Conservation (phyloP, 1,140 invertebrate species). For the Maniola jurtina region DNA sequence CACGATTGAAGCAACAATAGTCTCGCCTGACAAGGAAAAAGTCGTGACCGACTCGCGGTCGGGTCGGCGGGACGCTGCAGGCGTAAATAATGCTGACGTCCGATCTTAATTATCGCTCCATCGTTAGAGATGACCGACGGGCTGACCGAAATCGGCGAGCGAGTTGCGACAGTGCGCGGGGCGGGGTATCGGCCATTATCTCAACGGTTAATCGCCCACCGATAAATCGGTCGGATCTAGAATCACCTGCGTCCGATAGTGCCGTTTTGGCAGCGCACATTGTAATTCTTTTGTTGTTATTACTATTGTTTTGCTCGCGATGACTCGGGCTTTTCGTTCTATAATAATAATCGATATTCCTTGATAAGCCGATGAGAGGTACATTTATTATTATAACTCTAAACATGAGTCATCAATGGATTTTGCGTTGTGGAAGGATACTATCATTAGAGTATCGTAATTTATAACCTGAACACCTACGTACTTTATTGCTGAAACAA, state of each 20-base stretch:
- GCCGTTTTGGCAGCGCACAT: slow-evolving; percentile 66
- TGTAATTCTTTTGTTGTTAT: slow-evolving; percentile 70
- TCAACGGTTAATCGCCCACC: slow-evolving; percentile 57
- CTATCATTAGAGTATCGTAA: slow-evolving; percentile 23
- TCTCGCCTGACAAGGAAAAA: slow-evolving; percentile 68
- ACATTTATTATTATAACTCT: slow-evolving; percentile 26
- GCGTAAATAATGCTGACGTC: slow-evolving; percentile 75
- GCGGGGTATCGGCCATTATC: slow-evolving; percentile 55
- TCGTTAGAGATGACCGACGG: slow-evolving; percentile 74
- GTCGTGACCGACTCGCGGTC: slow-evolving; percentile 68
- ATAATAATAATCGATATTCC: slow-evolving; percentile 32
- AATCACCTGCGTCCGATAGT: slow-evolving; percentile 66
- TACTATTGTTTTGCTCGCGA: slow-evolving; percentile 29
- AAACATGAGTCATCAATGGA: slow-evolving; percentile 26
- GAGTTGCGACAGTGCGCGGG: slow-evolving; percentile 61
- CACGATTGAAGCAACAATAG: slow-evolving; percentile 63
- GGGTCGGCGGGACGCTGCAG: slow-evolving; percentile 65
- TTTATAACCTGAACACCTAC: slow-evolving; percentile 23
- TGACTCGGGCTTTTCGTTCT: slow-evolving; percentile 25
- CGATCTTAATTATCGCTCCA: slow-evolving; percentile 75
- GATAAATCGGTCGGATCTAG: slow-evolving; percentile 55
- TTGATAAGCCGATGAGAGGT: slow-evolving; percentile 25
- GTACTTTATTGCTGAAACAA: slow-evolving; percentile 9
- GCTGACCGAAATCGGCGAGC: slow-evolving; percentile 67
- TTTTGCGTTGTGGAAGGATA: slow-evolving; percentile 21